A percentile compares a stretch with the other conserved stretches of the same genome.
These are phyloP conservation scores for Otis tarda DNA, from an alignment of 2,113 vertebrate species.

Conservation along the genomic window DNA sequence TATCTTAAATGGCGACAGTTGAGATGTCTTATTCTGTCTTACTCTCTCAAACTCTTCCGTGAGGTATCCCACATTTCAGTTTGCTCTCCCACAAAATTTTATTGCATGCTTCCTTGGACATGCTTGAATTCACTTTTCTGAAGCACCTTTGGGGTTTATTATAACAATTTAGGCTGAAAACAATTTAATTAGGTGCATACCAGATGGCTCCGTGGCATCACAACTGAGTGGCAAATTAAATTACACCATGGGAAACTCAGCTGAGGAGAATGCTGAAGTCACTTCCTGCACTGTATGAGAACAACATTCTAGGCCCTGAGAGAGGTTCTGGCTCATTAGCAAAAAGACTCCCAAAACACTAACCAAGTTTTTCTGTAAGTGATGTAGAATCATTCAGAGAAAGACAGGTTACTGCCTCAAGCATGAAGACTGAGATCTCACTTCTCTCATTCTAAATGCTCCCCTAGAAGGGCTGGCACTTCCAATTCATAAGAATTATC, in stretches of 20 bases:
- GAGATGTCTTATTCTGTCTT: not conserved
- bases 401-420: not conserved
- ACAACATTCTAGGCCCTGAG: not conserved
- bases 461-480: not conserved
- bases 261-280: not conserved
- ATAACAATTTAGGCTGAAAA: not conserved
- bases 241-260: not conserved
- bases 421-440: not conserved
- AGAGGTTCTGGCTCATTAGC: constrained; percentile 32
- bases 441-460: not conserved
- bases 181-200: constrained; percentile 26
- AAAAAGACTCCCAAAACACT: constrained; percentile 13
- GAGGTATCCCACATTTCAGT: not conserved
- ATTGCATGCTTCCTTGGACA: not conserved
- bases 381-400: not conserved
- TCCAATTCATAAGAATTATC: not conserved
- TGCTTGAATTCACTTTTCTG: not conserved
- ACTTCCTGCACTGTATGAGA: not conserved
- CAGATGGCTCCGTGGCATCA: constrained; percentile 13
- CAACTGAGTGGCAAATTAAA: constrained; percentile 9
- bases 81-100: not conserved
- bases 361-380: not conserved
- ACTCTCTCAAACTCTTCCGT: not conserved
- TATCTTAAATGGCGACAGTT: not conserved
- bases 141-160: not conserved